phyloP scores from a whole-genome alignment of 2,888 invertebrate genomes.

The Drosophila mimetica region DNA sequence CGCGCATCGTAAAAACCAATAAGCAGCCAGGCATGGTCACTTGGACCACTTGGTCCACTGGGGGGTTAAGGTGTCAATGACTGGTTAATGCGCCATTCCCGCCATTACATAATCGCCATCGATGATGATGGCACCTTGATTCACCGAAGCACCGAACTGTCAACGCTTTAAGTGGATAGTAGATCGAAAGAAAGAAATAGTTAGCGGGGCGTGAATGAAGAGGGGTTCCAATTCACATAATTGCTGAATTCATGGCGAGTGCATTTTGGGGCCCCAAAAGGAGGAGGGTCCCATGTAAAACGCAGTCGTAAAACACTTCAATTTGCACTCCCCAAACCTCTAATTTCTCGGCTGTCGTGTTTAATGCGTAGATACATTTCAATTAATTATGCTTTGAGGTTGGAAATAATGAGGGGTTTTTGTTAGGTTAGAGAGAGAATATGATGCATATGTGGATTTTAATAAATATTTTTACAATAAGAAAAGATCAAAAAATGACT shows the following conservation, averaged over 20 bases:
- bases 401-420: neutral
- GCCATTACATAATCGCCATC: slow-evolving; percentile 61
- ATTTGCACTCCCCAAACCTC: slow-evolving; percentile 10
- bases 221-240: slow-evolving; percentile 46
- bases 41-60: slow-evolving; percentile 14
- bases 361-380: neutral
- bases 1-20: slow-evolving; percentile 37
- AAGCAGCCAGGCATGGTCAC: slow-evolving; percentile 27
- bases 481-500: too few relatives aligned
- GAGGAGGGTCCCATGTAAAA: slow-evolving; percentile 7
- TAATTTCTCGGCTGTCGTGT: neutral
- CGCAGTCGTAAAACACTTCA: slow-evolving; percentile 11
- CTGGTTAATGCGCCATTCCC: slow-evolving; percentile 68
- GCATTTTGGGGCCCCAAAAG: slow-evolving; percentile 22
- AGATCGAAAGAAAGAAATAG: slow-evolving; percentile 4
- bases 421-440: too few relatives aligned
- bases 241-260: slow-evolving; percentile 44
- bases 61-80: slow-evolving; percentile 68
- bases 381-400: neutral
- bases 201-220: slow-evolving; percentile 1
- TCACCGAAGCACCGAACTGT: slow-evolving; percentile 50
- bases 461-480: too few relatives aligned
- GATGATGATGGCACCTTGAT: slow-evolving; percentile 72
- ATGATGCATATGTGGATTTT: too few relatives aligned
- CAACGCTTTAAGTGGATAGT: slow-evolving; percentile 35